phyloP scores from a whole-genome alignment of 2,113 vertebrate species.

The Indicator maculatus region DNA sequence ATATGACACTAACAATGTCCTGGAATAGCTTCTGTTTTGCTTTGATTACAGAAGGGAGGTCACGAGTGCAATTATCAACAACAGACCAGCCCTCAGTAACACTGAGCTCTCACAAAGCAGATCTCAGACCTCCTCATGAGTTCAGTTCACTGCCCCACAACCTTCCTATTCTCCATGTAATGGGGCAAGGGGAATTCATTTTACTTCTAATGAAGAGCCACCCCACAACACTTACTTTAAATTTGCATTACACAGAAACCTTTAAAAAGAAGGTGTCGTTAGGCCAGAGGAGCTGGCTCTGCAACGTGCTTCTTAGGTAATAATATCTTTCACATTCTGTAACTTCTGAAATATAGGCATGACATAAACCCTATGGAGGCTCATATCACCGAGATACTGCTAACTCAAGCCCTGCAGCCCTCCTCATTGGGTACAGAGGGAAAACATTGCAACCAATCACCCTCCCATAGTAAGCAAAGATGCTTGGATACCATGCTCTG shows the following conservation, averaged over 20 bases:
- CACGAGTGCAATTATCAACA: background rate
- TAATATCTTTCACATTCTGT: slow-evolving; percentile 86
- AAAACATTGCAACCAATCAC: slow-evolving; percentile 73
- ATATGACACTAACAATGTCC: background rate
- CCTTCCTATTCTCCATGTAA: background rate
- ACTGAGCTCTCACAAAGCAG: background rate
- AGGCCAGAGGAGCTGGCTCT: slow-evolving; percentile 80
- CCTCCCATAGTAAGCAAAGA: slow-evolving; percentile 77
- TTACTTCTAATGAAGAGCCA: slow-evolving; percentile 60
- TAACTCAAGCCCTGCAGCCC: slow-evolving; percentile 69
- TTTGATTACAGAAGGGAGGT: background rate
- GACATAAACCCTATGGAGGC: slow-evolving; percentile 90
- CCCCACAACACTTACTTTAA: slow-evolving; percentile 72
- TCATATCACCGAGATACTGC: slow-evolving; percentile 82
- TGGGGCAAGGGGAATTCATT: slow-evolving; percentile 1
- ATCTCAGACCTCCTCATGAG: background rate
- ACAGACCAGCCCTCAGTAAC: background rate
- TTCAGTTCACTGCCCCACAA: background rate
- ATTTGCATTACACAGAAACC: slow-evolving; percentile 78
- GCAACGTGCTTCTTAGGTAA: slow-evolving; percentile 85
- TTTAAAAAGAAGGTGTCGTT: slow-evolving; percentile 82
- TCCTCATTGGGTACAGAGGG: slow-evolving; percentile 80
- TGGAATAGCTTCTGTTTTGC: background rate
- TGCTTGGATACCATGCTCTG: slow-evolving; percentile 79
- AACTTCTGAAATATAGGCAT: slow-evolving; percentile 97